Base-by-base conservation (phyloP, 2,888 invertebrate species). In the Plebejus argus region DNA sequence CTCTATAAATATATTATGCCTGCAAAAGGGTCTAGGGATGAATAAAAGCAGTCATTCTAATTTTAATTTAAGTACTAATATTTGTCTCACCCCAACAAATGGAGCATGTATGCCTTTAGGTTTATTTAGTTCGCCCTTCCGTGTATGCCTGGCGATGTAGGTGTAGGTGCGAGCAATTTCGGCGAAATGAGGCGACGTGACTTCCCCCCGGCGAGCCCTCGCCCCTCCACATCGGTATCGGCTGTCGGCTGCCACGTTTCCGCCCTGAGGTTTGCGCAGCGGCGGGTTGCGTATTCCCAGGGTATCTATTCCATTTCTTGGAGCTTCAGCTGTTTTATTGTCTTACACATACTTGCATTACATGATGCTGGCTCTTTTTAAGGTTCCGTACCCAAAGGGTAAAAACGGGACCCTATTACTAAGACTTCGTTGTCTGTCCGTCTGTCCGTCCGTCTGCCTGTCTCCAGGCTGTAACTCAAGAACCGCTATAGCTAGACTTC, bases 201-300 rank as follows among this genome's bases (percentile, higher is more conserved):
- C 66, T 28, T 66, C 66, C 66, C 66, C 33, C 28, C 8, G 12
- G 10, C 28, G 28, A 39, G 53, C 53, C 53, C 53, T 53, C 58
- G 3, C 18, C 53, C 53, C 53, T 53, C 58, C 20, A 8, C 20
- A 28, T 28, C 15, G 1, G 15, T 66, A 66, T 66, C 66, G 66
- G 12, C 66, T 66, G 66, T 66, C 66, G 66, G 28, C 28, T 66
- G 66, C 33, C 66, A 66, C 66, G 20, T 15, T 33, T 53, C 53
- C 53, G 53, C 53, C 18, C 53, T 66, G 66, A 28, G 66, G 66
- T 66, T 66, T 18, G 33, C 33, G 28, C 5, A 12, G 66, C 49
- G 12, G 12, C 49, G 28, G 66, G 66, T 18, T 4, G 66, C 15
- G 6, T 28, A 23, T 66, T 66, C 66, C 66, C 28, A 33, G 66